These are phyloP conservation scores for Turdus rufiventris DNA, from an alignment of 2,113 vertebrate species.

Conservation along the genomic window DNA sequence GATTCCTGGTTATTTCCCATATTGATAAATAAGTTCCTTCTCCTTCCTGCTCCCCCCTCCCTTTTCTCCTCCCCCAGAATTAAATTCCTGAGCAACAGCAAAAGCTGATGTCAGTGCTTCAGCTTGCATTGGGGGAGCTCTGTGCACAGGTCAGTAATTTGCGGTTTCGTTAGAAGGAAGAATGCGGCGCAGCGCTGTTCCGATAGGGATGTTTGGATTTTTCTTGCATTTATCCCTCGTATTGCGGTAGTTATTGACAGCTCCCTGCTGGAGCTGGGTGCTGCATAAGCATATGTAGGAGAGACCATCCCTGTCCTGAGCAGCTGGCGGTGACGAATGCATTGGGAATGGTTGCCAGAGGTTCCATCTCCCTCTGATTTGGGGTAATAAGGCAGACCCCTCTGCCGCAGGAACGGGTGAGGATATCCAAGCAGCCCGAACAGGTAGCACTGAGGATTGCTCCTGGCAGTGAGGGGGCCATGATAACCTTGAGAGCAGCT, in stretches of 20 bases:
- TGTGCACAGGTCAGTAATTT: slow-evolving; percentile 57
- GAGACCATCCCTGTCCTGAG: neutral
- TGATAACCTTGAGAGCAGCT: slow-evolving; percentile 37
- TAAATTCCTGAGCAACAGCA: slow-evolving; percentile 63
- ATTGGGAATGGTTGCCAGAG: neutral
- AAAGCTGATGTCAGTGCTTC: slow-evolving; percentile 66
- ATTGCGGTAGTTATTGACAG: neutral
- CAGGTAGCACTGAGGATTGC: neutral
- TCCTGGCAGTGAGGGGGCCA: neutral
- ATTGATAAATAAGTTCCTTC: slow-evolving; percentile 54
- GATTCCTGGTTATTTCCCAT: slow-evolving; percentile 26
- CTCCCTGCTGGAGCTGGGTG: neutral
- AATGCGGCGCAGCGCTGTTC: neutral
- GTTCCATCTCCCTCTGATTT: neutral
- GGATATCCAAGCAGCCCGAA: neutral
- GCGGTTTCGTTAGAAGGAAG: slow-evolving; percentile 6
- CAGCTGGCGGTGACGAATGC: neutral
- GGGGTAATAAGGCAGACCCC: neutral
- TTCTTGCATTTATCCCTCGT: neutral
- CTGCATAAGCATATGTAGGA: neutral
- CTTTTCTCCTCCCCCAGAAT: slow-evolving; percentile 63
- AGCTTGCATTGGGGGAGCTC: slow-evolving; percentile 50
- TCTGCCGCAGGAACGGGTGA: fast-evolving
- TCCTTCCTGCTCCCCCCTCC: slow-evolving; percentile 36
- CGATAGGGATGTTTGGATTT: neutral